Evolutionary conservation across 2,113 vertebrate species (phyloP), one percentile per base, ranked within the genome.

Genomic region (Larimichthys crocea): DNA sequence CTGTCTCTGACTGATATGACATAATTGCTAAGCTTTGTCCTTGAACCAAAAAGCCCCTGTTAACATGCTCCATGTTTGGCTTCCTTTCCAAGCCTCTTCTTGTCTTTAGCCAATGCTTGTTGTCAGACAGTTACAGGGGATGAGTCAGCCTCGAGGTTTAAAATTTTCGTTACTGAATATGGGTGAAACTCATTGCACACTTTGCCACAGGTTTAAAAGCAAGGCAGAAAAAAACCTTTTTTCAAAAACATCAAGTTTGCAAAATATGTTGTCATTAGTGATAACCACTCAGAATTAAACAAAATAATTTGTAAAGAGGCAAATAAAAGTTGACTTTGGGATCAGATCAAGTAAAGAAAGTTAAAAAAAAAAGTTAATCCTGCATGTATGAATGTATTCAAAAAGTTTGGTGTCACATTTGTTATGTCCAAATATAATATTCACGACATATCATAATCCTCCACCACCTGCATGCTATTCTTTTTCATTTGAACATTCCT

Each of bases 71-170:
- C 4, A 14, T 14, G 24, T 48, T 65, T 52, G 35, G 35, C 35
- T 40, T 1, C 35, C 12, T 42, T 10, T 22, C 52, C 17, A 50
- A 29, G 10, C 31, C 40, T 64, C 10, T n/a, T 66, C 20, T 2
- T 2, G 1, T 49, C 50, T 85, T 70, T 46, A 10, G 6, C 2
- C 71, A 56, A 29, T 66, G 42, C 12, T 74, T 62, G 68, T 69
- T 77, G 70, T 71, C 49, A 69, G 52, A 79, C 62, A 56, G 69
- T 65, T 62, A 82, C 61, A 50, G 59, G 22, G 2, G 55, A 65
- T 71, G 61, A 74, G 46, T 74, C 68, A 74, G 52, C 52, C 73
- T 40, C 53, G 24, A 1, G 19, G 29, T 60, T 67, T 19, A 7
- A 48, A 35, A 35, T 60, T 53, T 29, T 29, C 3, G 31, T 31